Evolutionary conservation across 2,113 vertebrate species (phyloP), one percentile per base, ranked within the genome.

Genomic region (Rutilus rutilus): DNA sequence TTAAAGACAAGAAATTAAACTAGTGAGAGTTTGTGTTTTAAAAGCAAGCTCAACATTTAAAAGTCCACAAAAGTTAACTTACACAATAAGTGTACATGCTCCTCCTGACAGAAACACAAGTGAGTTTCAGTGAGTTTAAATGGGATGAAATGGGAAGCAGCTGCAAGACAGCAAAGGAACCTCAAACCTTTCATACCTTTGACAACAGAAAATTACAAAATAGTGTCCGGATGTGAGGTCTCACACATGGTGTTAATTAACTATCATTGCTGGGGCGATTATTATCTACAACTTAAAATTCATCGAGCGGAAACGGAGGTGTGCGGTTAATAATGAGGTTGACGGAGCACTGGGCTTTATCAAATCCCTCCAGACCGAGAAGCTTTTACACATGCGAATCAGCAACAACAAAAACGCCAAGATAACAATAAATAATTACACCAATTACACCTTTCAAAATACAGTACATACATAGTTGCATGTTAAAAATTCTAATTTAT

Each of bases 141-240:
- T 25, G 71, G 23, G 42, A 45, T 23, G 47, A 74, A 74, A 74
- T 75, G 71, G 42, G 42, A 75, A 75, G 11, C 71, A 75, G 71
- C 71, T 75, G 71, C 71, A 7, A 23, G 21, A 73, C 36, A n/a
- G 36, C 69, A 42, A 73, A 0, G 71, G 6, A 74, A 15, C 47
- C 23, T 74, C 71, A 14, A n/a, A 47, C 39, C 71, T 74, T 74
- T 74, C 71, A 3, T 47, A 75, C 42, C 23, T 74, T 8, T 74
- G 71, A 47, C 71, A 8, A 15, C 71, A 27, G 42, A 47, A 75
- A 47, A 75, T 15, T 25, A 7, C 71, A 15, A 47, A 74, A 75
- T 47, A 25, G 42, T 25, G n/a, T 6, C 42, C 47, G 42, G 71
- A 75, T 75, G 71, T 47, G 42, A 47, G 42, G 23, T 74, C 23